Evolutionary conservation across 2,113 vertebrate species (phyloP).

Genomic region (Opisthocomus hoazin): DNA sequence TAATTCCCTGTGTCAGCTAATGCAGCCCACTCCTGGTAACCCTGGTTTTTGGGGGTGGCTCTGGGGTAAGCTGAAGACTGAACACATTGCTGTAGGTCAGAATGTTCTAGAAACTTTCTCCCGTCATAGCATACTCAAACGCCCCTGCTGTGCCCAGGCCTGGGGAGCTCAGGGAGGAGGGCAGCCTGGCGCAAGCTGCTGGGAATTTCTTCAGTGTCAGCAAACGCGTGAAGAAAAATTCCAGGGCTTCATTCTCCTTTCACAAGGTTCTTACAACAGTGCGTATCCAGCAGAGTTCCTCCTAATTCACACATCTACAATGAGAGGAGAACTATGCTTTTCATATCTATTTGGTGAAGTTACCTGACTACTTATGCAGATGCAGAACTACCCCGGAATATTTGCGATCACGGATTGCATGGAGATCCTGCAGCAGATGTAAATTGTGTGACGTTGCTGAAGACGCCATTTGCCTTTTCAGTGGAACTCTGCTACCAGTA

Average conservation of each 20-base stretch:
- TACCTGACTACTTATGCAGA: background rate
- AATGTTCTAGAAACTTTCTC: background rate
- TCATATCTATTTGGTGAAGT: background rate
- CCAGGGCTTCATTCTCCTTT: background rate
- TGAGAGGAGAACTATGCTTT: background rate
- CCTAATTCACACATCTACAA: background rate
- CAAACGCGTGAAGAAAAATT: background rate
- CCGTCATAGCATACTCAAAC: background rate
- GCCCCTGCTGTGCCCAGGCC: background rate
- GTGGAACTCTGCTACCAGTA: background rate
- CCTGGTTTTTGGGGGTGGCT: background rate
- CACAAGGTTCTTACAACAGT: background rate
- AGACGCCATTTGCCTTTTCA: background rate
- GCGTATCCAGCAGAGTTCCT: background rate
- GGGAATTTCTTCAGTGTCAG: fast-evolving
- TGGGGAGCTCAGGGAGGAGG: background rate
- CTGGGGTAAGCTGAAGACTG: background rate
- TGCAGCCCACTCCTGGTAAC: background rate
- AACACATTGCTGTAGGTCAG: background rate
- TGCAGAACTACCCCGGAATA: background rate
- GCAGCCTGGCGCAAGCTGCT: background rate
- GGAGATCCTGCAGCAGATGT: no score
- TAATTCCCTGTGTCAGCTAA: background rate
- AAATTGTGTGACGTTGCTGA: background rate
- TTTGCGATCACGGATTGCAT: background rate